A percentile compares a stretch with the other conserved stretches of the same genome.
These are phyloP conservation scores for Forbesichthys papilliferus DNA, from an alignment of 2,113 vertebrate genomes.

Conservation along the genomic window DNA sequence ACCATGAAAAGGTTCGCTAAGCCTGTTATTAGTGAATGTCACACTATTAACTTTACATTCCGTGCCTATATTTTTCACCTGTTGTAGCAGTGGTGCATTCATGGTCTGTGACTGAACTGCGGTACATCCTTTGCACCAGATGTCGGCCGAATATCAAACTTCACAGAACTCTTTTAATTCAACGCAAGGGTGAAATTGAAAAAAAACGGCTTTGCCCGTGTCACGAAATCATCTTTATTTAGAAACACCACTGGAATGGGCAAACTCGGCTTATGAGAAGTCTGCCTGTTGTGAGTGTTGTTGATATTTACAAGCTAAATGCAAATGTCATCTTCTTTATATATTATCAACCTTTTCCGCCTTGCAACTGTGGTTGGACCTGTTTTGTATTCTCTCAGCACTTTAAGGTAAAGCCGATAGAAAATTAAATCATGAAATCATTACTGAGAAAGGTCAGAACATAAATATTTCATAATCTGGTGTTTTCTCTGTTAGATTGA, in stretches of 20 bases:
- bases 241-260: conserved; percentile 34
- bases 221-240: conserved; percentile 30
- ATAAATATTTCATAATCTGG: conserved; percentile 78
- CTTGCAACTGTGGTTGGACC: conserved; percentile 18
- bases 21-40: conserved; percentile 64
- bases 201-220: conserved; percentile 34
- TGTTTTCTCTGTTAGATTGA: conserved; percentile 66
- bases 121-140: conserved; percentile 20
- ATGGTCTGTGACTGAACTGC: conserved; percentile 14
- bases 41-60: conserved; percentile 65
- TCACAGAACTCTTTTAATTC: conserved; percentile 49
- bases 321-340: conserved; percentile 64
- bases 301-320: conserved; percentile 73
- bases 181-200: conserved; percentile 45
- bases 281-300: conserved; percentile 48
- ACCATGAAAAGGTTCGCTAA: conserved; percentile 59
- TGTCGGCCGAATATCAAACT: conserved; percentile 40
- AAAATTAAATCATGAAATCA: conserved; percentile 75
- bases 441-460: conserved; percentile 71
- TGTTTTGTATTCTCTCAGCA: conserved; percentile 68
- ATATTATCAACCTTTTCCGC: conserved; percentile 46
- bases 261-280: conserved; percentile 49
- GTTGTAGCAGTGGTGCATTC: conserved; percentile 15
- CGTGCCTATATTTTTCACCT: conserved; percentile 32
- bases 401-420: conserved; percentile 65